These are phyloP conservation scores for Coregonus clupeaformis DNA, from an alignment of 2,113 vertebrate genomes.

Conservation along the genomic window DNA sequence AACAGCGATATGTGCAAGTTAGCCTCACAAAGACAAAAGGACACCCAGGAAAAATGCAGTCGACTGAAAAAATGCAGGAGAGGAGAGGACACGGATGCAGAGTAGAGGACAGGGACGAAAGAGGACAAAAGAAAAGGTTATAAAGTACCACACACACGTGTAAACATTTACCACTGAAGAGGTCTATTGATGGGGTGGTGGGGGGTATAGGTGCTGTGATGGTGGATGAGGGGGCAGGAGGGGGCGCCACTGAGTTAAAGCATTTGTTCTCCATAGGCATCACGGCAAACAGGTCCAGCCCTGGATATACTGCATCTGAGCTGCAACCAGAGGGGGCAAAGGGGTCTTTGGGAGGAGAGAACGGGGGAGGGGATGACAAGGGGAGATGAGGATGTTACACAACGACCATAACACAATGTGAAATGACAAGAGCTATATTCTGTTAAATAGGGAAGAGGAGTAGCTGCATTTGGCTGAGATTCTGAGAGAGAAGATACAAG, in stretches of 20 bases:
- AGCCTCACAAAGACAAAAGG: no score
- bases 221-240: slow-evolving; percentile 70
- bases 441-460: background rate
- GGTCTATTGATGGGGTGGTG: slow-evolving; percentile 84
- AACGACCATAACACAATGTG: background rate
- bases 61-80: background rate
- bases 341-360: slow-evolving; percentile 86
- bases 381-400: slow-evolving; percentile 45
- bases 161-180: slow-evolving; percentile 92
- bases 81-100: background rate
- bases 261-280: slow-evolving; percentile 84
- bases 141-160: slow-evolving; percentile 40
- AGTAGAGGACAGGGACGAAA: background rate
- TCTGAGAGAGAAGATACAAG: background rate
- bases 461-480: background rate
- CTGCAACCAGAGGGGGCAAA: slow-evolving; percentile 88
- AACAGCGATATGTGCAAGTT: slow-evolving; percentile 27
- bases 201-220: slow-evolving; percentile 79
- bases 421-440: background rate
- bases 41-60: background rate
- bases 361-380: slow-evolving; percentile 45
- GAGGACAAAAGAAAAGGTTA: background rate
- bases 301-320: slow-evolving; percentile 73
- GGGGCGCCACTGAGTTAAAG: slow-evolving; percentile 59
- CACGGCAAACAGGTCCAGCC: slow-evolving; percentile 95